Evolutionary conservation across 1,140 invertebrate genomes (phyloP).

Genomic region (Sycophila sp.): DNA sequence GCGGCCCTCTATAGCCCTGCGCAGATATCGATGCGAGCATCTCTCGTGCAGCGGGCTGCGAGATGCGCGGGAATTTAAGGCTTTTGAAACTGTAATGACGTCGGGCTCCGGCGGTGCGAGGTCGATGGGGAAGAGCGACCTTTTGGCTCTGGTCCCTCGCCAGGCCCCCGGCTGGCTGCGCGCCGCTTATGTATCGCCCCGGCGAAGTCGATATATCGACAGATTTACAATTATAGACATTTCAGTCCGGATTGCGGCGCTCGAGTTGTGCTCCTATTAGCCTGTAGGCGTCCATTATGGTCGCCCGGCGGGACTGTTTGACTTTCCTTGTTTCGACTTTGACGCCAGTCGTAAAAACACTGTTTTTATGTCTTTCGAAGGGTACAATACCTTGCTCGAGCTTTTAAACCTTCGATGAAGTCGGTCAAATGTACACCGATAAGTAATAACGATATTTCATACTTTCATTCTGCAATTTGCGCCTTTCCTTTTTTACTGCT

Average conservation of each 20-base stretch:
- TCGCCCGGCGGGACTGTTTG: background rate
- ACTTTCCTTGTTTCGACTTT: no score
- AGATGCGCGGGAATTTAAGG: slow-evolving; percentile 15
- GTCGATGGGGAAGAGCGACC: background rate
- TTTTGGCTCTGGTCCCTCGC: slow-evolving; percentile 2
- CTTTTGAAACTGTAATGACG: slow-evolving; percentile 23
- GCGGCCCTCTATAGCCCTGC: slow-evolving; percentile 38
- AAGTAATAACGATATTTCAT: no score
- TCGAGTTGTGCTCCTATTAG: background rate
- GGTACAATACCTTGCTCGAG: no score
- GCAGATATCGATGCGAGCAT: slow-evolving; percentile 37
- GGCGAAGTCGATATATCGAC: slow-evolving; percentile 17
- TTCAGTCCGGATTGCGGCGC: background rate
- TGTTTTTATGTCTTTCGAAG: no score
- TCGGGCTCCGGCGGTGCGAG: background rate
- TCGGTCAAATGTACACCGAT: no score
- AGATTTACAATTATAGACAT: slow-evolving; percentile 20
- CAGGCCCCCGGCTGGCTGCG: background rate
- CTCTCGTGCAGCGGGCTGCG: slow-evolving; percentile 14
- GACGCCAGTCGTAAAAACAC: no score
- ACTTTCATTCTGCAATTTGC: no score
- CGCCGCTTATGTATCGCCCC: no score
- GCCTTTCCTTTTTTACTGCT: no score
- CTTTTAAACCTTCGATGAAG: no score
- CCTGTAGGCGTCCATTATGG: background rate